Evolutionary conservation across 30 jellyfish, hydroid and myxozoan genomes (phyloP), one percentile per base, ranked within the genome.

Genomic region (Cassiopea andromeda): DNA sequence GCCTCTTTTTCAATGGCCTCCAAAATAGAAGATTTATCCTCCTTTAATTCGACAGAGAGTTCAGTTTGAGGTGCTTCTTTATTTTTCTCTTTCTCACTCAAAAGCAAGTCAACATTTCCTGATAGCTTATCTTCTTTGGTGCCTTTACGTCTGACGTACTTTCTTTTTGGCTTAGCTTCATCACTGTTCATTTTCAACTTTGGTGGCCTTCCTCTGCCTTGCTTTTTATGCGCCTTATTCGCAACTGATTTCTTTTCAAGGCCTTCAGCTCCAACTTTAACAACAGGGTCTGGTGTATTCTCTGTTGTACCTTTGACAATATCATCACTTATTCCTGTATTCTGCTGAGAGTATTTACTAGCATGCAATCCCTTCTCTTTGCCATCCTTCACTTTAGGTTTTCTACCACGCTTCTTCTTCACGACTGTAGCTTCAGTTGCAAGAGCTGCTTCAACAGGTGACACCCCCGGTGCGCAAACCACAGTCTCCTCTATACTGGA

Each of bases 381-480:
- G 84, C 0, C 46, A 2, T 15, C 49, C 80, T 71, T 64, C 17
- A 60, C 50, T 68, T 68, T 64, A 43, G 80, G 81, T 46, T 50
- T 81, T 48, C 66, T 60, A 12, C 80, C 79, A 48, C 77, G 70
- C 70, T 81, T 81, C 16, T 68, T 81, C 80, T 81, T 83, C 14
- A 13, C 73, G 1, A 58, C 14, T 64, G 38, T n/a, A 48, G 18
- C 38, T 75, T 17, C 84, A 14, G 69, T 18, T 14, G 7, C 79
- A 70, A 38, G 50, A 70, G 10, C 49, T 3, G 6, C 27, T 2
- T 1, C 5, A 18, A 14, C 79, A 16, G 79, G 7, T 54, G 50
- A 19, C n/a, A 18, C 50, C 2, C 15, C 10, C 27, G 49, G 54
- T 14, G 48, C 5, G 54, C 49, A n/a, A 43, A 2, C 79, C 27